Base-by-base conservation (phyloP, 2,888 invertebrate species). In the Camptogramma bilineatum region DNA sequence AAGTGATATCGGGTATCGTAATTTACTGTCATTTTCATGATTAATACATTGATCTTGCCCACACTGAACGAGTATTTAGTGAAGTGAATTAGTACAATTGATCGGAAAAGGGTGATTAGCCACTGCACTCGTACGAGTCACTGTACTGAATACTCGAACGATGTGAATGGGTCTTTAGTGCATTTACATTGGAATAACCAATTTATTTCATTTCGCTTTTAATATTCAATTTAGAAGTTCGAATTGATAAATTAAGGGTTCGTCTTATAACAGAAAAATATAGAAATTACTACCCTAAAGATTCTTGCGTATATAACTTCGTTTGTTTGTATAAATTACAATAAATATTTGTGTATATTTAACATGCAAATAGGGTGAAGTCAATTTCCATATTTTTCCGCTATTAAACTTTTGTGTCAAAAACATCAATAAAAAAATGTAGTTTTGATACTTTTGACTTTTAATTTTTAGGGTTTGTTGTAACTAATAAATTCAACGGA, bases 301-400 rank as follows among this genome's bases (percentile, higher is more conserved):
- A 31, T 48, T 46, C 54, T 28, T 28, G 31, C 42, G 39, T 57
- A 50, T 31, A 57, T 62, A 48, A 13, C n/a, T 39, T 21, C 39
- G 21, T 53, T 34, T 19, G 24, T 63, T 34, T 56, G 50, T 54
- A 52, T 52, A 55, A 16, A 52, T 52, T 47, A 46, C 42, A 58
- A 58, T 64, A 62, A 48, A 44, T 56, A 52, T 53, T 53, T 53
- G 42, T 59, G 24, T 48, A 54, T 34, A 46, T 31, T 52, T 16
- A 46, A 46, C 24, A 17, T 50, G 48, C 52, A 21, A 24, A 53
- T 48, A 39, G 53, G 48, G 28, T 31, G 46, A 56, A 47, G 3
- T 28, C 48, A 21, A 53, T 63, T 63, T 63, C 52, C 42, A 58
- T 51, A 47, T 28, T 31, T 17, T 44, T 48, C 28, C 16, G 18